These are phyloP conservation scores for Crocallis elinguaria DNA, from an alignment of 2,888 invertebrate species.

Conservation along the genomic window DNA sequence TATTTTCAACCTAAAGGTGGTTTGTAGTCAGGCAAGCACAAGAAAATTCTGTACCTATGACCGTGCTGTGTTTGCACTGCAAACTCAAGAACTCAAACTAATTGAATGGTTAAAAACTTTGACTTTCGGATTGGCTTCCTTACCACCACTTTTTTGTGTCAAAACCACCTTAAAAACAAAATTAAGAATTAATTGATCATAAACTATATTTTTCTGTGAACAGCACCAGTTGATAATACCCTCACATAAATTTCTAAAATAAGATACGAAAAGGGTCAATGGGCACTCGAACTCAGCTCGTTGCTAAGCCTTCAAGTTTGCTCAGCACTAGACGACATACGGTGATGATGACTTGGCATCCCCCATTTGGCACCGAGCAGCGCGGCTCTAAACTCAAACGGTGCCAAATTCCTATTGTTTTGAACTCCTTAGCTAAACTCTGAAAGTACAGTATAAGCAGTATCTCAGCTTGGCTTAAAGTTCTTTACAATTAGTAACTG, in stretches of 20 bases:
- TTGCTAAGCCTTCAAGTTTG: constrained; percentile 22
- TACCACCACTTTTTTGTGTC: too few relatives aligned
- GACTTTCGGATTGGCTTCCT: too few relatives aligned
- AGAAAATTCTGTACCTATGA: too few relatives aligned
- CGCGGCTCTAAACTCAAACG: constrained; percentile 27
- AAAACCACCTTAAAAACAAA: too few relatives aligned
- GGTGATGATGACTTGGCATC: constrained; percentile 52
- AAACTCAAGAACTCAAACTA: too few relatives aligned
- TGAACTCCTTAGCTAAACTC: constrained; percentile 28
- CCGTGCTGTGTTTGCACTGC: too few relatives aligned
- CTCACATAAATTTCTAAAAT: neutral
- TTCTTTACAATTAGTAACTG: neutral
- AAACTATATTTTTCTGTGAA: too few relatives aligned
- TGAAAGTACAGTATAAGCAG: constrained; percentile 1
- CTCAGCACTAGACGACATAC: constrained; percentile 36
- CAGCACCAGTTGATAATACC: too few relatives aligned
- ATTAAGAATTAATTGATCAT: too few relatives aligned
- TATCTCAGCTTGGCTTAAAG: neutral
- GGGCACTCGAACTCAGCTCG: neutral
- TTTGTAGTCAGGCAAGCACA: too few relatives aligned
- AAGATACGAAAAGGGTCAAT: neutral
- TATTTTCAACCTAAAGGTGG: too few relatives aligned
- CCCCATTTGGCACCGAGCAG: constrained; percentile 42
- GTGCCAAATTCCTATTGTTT: constrained; percentile 54
- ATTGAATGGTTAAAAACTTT: too few relatives aligned